Conservation (phyloP, 2,113 vertebrate species). For the Orcinus orca region DNA sequence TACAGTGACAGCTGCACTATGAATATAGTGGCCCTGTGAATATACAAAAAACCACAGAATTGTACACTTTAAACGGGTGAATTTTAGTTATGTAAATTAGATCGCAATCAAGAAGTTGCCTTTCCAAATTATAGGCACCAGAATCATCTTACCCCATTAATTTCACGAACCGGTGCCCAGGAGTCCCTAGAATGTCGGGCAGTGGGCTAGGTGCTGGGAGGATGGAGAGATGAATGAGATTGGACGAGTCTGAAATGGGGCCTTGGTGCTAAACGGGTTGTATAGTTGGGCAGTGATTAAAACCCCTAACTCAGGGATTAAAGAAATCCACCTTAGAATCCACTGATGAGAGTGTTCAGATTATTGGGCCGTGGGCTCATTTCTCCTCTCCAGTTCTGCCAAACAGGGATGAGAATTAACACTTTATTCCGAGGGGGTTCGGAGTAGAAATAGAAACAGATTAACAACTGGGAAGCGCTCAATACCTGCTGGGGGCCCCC, state of each 20-base stretch:
- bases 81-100: not conserved
- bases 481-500: too few relatives aligned
- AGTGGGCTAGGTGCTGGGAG: not conserved
- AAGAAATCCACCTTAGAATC: not conserved
- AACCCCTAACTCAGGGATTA: not conserved
- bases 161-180: not conserved
- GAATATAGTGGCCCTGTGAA: not conserved
- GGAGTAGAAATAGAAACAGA: not conserved
- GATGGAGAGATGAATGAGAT: not conserved
- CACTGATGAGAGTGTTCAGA: not conserved
- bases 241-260: not conserved
- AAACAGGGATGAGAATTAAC: not conserved
- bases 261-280: not conserved
- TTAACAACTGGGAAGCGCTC: accelerated
- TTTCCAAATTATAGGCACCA: not conserved
- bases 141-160: not conserved
- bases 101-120: not conserved
- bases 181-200: not conserved
- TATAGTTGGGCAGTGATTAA: not conserved
- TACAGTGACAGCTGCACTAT: not conserved
- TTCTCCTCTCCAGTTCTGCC: not conserved
- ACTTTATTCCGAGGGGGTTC: not conserved
- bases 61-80: not conserved
- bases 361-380: not conserved
- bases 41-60: not conserved